A percentile compares a stretch with the other conserved stretches of the same genome.
Conservation (phyloP, 2,113 vertebrate species). For the Herpailurus yagouaroundi region DNA sequence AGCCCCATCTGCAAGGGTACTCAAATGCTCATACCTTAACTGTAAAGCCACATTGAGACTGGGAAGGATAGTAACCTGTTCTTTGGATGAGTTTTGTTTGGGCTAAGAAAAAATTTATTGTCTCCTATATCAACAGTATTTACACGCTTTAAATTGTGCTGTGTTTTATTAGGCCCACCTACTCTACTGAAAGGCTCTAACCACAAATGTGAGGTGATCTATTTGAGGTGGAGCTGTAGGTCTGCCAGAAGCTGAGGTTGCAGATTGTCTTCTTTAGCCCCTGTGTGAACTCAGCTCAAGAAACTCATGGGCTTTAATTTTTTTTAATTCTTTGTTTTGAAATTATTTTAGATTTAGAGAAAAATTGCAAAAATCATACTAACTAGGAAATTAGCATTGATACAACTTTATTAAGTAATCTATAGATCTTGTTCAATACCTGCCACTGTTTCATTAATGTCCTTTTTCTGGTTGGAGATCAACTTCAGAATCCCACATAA, state of each 20-base stretch:
- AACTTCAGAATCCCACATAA: background rate
- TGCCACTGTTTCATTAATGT: background rate
- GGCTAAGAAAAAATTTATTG: slow-evolving; percentile 70
- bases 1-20: background rate
- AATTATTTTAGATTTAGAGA: slow-evolving; percentile 1
- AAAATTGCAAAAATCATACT: background rate
- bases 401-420: background rate
- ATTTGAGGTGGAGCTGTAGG: slow-evolving; percentile 59
- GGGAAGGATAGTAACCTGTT: slow-evolving; percentile 19
- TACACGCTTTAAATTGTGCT: slow-evolving; percentile 37
- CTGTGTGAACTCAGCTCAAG: rapidly evolving
- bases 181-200: slow-evolving; percentile 62
- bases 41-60: background rate
- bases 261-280: slow-evolving; percentile 68
- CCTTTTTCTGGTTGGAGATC: background rate
- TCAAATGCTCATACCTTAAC: background rate
- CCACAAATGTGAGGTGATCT: slow-evolving; percentile 57
- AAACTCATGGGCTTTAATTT: background rate
- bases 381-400: background rate
- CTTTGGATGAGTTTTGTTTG: slow-evolving; percentile 66
- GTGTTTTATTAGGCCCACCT: slow-evolving; percentile 74
- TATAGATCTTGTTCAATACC: background rate
- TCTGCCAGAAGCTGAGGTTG: slow-evolving; percentile 62
- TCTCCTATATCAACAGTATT: slow-evolving; percentile 58
- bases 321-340: background rate